These are phyloP conservation scores for Pseudolycoriella hygida DNA, from an alignment of 2,888 invertebrate species.

Conservation along the genomic window DNA sequence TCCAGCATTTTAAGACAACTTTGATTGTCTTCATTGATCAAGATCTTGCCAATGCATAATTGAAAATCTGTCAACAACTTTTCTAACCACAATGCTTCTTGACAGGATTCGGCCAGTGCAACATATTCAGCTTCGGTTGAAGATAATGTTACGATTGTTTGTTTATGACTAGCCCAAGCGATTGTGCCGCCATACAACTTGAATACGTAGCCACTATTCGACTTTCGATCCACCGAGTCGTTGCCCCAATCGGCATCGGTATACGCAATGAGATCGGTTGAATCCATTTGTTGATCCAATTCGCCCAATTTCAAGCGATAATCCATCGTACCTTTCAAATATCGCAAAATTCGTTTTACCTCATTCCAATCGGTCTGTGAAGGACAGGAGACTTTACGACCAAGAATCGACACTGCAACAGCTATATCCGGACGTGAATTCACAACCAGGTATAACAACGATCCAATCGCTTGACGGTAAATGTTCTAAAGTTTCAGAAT, in stretches of 20 bases:
- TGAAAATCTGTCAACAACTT: neutral
- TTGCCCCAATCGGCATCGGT: neutral
- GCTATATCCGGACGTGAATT: too few species aligned
- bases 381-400: too few species aligned
- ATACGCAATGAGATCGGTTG: too few species aligned
- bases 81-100: neutral
- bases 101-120: neutral
- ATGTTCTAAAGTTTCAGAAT: neutral
- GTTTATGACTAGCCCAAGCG: neutral
- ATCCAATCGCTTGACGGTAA: conserved; percentile 5
- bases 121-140: neutral
- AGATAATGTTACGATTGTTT: neutral
- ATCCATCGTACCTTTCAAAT: conserved; percentile 8
- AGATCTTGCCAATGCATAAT: too few species aligned
- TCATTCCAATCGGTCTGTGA: too few species aligned
- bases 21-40: neutral
- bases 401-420: too few species aligned
- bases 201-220: neutral
- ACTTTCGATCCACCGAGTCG: neutral
- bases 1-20: neutral
- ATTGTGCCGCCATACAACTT: neutral
- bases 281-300: too few species aligned
- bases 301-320: conserved; percentile 14
- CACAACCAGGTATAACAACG: conserved; percentile 5
- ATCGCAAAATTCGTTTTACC: too few species aligned